Conservation (phyloP, 2,113 vertebrate species). For the Ophthalmolycus amberensis region DNA sequence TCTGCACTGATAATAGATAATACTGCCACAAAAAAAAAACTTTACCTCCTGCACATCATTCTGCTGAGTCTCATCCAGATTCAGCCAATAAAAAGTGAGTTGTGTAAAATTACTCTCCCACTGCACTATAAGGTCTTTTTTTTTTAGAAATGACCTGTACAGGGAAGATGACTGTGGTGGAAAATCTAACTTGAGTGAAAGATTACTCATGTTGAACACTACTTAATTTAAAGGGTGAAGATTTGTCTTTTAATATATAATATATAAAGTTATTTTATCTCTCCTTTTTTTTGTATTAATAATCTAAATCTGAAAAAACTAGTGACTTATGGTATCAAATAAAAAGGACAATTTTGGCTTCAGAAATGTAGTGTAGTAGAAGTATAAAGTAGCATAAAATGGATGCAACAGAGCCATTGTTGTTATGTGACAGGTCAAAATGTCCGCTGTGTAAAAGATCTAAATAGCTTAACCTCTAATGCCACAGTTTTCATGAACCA, state of each 20-base stretch:
- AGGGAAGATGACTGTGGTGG: not conserved
- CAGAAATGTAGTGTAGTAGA: no score
- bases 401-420: not conserved
- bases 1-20: constrained; percentile 23
- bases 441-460: not conserved
- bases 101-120: not conserved
- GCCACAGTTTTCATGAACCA: not conserved
- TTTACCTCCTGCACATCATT: not conserved
- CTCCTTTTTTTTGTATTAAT: not conserved
- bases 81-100: constrained; percentile 12
- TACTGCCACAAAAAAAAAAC: not conserved
- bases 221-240: not conserved
- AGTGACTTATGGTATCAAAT: not conserved
- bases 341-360: not conserved
- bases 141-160: not conserved
- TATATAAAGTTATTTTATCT: not conserved
- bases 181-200: not conserved
- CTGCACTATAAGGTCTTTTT: not conserved
- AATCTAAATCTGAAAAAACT: not conserved
- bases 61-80: constrained; percentile 15
- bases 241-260: not conserved
- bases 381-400: no score
- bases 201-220: not conserved
- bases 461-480: not conserved
- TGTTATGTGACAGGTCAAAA: not conserved